Conservation (phyloP, 1,140 invertebrate genomes). For the Choristoneura fumiferana region DNA sequence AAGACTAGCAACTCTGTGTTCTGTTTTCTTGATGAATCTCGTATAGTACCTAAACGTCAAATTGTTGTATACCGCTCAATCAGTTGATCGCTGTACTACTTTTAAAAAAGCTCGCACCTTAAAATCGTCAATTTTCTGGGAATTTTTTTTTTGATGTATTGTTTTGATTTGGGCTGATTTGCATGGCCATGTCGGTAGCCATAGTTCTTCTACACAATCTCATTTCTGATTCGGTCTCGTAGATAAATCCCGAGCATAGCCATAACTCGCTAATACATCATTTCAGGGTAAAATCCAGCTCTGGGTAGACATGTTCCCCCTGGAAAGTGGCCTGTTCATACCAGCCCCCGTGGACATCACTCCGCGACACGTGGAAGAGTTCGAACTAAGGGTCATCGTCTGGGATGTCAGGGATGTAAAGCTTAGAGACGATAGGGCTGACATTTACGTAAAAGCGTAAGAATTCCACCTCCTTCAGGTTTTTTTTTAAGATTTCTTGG, state of each 20-base stretch:
- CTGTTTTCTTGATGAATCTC: not conserved
- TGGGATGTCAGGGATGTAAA: constrained; percentile 89
- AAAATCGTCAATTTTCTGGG: too few relatives aligned
- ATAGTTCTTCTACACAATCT: too few relatives aligned
- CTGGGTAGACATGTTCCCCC: constrained; percentile 93
- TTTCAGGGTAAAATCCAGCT: constrained; percentile 91
- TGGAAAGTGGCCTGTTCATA: constrained; percentile 77
- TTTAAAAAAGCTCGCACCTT: too few relatives aligned
- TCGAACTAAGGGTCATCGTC: constrained; percentile 90
- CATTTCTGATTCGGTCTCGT: too few relatives aligned
- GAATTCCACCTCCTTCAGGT: constrained; percentile 28
- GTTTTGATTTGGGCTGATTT: too few relatives aligned
- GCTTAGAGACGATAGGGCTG: constrained; percentile 85
- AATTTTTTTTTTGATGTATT: too few relatives aligned
- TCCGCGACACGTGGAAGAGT: constrained; percentile 85
- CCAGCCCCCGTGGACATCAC: constrained; percentile 88
- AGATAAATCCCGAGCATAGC: too few relatives aligned
- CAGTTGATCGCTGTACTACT: too few relatives aligned
- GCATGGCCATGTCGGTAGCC: too few relatives aligned
- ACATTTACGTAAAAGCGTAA: constrained; percentile 93
- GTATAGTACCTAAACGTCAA: too few relatives aligned
- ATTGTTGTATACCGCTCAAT: not conserved
- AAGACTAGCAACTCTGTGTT: too few relatives aligned
- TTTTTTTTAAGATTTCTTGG: too few relatives aligned
- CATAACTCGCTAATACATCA: not conserved